These are phyloP conservation scores for Cerceris ruficornis DNA, from an alignment of 2,888 invertebrate species.

Conservation along the genomic window DNA sequence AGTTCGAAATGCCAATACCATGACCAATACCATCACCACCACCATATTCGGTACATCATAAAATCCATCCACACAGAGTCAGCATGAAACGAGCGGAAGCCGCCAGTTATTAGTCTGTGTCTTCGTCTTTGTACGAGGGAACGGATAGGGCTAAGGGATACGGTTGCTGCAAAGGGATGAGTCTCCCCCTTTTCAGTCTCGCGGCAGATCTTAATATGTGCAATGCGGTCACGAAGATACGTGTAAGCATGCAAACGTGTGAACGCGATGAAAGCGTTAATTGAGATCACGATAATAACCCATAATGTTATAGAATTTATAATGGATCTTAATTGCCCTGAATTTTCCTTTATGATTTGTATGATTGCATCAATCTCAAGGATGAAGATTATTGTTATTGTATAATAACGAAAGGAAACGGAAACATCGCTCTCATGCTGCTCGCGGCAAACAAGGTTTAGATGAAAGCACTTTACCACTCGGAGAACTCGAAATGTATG, in stretches of 20 bases:
- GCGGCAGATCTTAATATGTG: conserved; percentile 58
- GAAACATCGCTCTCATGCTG: too few species aligned
- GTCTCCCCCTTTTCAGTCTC: conserved; percentile 53
- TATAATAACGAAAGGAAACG: too few species aligned
- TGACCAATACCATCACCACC: conserved; percentile 49
- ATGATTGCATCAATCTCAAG: conserved; percentile 6
- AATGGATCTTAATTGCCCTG: conserved; percentile 35
- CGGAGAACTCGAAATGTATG: too few species aligned
- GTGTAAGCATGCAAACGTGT: conserved; percentile 61
- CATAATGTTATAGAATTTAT: conserved; percentile 58
- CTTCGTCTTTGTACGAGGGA: conserved; percentile 71
- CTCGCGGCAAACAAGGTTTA: too few species aligned
- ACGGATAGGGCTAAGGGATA: conserved; percentile 65
- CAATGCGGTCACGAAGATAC: conserved; percentile 65
- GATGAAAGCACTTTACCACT: too few species aligned
- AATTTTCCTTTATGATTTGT: conserved; percentile 23
- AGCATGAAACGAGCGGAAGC: conserved; percentile 81
- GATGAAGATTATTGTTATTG: not conserved
- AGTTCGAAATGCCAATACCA: conserved; percentile 66
- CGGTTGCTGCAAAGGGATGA: conserved; percentile 53
- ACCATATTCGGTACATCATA: conserved; percentile 45
- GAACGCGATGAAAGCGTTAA: conserved; percentile 68
- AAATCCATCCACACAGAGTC: conserved; percentile 74
- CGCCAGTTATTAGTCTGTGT: conserved; percentile 81
- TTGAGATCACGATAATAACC: conserved; percentile 64